phyloP scores from a whole-genome alignment of 37 sponge, comb jelly and placozoan genomes.

The Oopsacas minuta region DNA sequence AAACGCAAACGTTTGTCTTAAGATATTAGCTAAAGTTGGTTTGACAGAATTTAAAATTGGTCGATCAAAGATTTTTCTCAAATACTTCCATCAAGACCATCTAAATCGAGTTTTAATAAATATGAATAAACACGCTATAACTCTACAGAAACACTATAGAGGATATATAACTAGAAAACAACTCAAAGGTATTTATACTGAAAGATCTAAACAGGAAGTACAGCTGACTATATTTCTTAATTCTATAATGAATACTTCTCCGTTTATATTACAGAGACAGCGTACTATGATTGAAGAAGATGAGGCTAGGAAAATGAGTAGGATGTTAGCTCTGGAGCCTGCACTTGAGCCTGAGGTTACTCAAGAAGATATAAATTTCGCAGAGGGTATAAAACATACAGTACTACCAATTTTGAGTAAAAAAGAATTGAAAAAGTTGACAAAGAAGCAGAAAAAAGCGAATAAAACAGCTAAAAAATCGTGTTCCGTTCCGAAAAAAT shows the following conservation, averaged over 20 bases:
- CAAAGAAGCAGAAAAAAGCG: background rate
- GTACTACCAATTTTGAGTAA: background rate
- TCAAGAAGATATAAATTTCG: background rate
- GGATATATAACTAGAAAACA: constrained; percentile 40
- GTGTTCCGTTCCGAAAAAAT: background rate
- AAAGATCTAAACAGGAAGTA: background rate
- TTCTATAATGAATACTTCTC: background rate
- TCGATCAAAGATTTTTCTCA: constrained; percentile 38
- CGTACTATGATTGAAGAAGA: background rate
- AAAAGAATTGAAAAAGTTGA: background rate
- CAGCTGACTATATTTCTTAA: background rate
- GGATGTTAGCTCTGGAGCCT: background rate
- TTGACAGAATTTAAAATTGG: background rate
- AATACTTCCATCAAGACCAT: constrained; percentile 56
- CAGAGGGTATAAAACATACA: background rate
- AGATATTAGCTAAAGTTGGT: background rate
- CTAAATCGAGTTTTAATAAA: constrained; percentile 35
- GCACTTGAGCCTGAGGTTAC: constrained; percentile 12
- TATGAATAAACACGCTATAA: constrained; percentile 37
- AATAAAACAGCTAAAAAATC: background rate
- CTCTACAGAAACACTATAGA: constrained; percentile 44
- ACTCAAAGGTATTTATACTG: background rate
- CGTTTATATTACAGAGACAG: background rate
- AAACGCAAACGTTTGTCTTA: background rate
- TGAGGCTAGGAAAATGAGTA: background rate